Evolutionary conservation across 2,113 vertebrate species (phyloP), one percentile per base, ranked within the genome.

Genomic region (Butorides virescens): DNA sequence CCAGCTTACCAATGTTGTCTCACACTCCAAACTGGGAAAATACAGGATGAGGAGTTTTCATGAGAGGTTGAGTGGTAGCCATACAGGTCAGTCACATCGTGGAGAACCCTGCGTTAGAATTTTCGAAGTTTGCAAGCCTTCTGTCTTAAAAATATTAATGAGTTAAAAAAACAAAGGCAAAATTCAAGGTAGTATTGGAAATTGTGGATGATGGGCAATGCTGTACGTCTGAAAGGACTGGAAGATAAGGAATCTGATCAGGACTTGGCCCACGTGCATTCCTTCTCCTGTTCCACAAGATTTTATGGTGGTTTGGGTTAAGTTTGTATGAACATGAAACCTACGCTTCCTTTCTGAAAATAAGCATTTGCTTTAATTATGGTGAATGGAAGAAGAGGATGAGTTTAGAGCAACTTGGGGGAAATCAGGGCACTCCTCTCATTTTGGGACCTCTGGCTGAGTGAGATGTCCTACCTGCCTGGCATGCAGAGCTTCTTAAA

Each of bases 81-180:
- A 0, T 73, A 46, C 15, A 10, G 81, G 46, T 59, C 34, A 30
- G 18, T 42, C 17, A 8, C 34, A 23, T 79, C 1, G 0, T 13
- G 30, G n/a, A 61, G 13, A 66, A 17, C 10, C 9, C 11, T 73
- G 18, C 7, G 4, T 22, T 47, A 66, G 39, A n/a, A 17, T 29
- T 59, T 53, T 71, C 22, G 55, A 32, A 39, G 29, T 39, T n/a
- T 63, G 19, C 15, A 22, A 49, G 49, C 27, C 9, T 4, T 47
- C 46, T 39, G 7, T 53, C 50, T 32, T 68, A n/a, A 58, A 52
- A 63, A 46, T 18, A n/a, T 6, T 13, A 32, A 5, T 18, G 7
- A 80, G 9, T 56, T 77, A 7, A 49, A 84, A 74, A 39, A 52
- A 7, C 3, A 47, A 67, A 75, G 23, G 34, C 37, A 47, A 36